A percentile compares a stretch with the other conserved stretches of the same genome.
phyloP scores from a whole-genome alignment of 2,113 vertebrate species.

The Hippoglossus stenolepis region DNA sequence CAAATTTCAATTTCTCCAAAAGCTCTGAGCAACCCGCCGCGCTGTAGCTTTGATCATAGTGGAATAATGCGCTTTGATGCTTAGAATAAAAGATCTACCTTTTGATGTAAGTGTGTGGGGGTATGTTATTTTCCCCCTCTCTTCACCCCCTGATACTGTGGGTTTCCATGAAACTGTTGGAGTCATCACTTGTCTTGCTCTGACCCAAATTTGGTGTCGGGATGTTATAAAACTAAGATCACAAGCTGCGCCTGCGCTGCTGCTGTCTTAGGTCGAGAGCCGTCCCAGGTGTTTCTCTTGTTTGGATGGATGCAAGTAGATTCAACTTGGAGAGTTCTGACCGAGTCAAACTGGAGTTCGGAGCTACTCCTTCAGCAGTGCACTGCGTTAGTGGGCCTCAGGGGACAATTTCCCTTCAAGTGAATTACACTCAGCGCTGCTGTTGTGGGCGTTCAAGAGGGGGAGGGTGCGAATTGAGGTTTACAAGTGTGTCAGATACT shows the following conservation, averaged over 20 bases:
- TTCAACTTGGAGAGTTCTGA: background rate
- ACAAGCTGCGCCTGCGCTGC: conserved; percentile 23
- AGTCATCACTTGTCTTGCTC: conserved; percentile 55
- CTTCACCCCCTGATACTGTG: conserved; percentile 26
- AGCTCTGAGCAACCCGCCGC: conserved; percentile 55
- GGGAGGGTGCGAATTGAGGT: background rate
- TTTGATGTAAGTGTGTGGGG: conserved; percentile 65
- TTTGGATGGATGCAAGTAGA: background rate
- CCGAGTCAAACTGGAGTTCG: background rate
- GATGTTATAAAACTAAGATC: conserved; percentile 58
- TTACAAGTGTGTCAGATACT: background rate
- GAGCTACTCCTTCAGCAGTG: background rate
- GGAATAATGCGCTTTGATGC: conserved; percentile 75
- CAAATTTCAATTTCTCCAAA: conserved; percentile 69
- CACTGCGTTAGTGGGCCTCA: background rate
- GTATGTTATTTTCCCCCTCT: conserved; percentile 1
- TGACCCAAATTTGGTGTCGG: conserved; percentile 60
- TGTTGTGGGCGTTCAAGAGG: background rate
- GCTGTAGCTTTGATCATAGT: conserved; percentile 71
- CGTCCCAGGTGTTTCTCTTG: conserved; percentile 14
- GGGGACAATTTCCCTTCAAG: background rate
- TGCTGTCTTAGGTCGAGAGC: too few species aligned
- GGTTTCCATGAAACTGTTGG: conserved; percentile 46
- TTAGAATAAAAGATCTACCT: conserved; percentile 74
- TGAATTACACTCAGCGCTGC: background rate